These are phyloP conservation scores for Noctua pronuba DNA, from an alignment of 2,888 invertebrate species.

Conservation along the genomic window DNA sequence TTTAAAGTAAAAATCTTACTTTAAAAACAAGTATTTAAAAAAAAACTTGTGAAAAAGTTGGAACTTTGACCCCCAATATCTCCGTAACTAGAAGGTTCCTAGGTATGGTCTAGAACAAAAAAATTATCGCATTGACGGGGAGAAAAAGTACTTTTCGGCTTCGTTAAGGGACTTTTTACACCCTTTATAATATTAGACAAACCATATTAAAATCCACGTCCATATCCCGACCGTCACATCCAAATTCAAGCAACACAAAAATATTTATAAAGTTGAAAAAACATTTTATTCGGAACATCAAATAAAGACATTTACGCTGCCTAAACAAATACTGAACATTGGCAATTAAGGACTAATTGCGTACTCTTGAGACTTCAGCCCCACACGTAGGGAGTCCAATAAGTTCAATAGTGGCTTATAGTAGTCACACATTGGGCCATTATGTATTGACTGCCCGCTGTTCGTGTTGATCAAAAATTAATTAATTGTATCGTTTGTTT, in stretches of 20 bases:
- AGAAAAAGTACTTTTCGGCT: too few species aligned
- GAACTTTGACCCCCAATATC: too few species aligned
- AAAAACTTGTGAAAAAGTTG: too few species aligned
- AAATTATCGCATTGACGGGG: too few species aligned
- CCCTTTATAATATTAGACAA: not conserved
- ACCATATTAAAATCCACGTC: not conserved
- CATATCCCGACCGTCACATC: too few species aligned
- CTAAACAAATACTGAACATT: constrained; percentile 48
- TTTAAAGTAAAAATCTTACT: too few species aligned
- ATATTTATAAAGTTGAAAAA: constrained; percentile 1
- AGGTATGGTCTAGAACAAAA: too few species aligned
- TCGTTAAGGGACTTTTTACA: too few species aligned
- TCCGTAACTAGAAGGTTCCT: too few species aligned
- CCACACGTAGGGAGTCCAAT: constrained; percentile 19
- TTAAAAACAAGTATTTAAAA: too few species aligned
- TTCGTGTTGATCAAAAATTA: constrained; percentile 31
- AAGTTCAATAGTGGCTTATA: constrained; percentile 26
- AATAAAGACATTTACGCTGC: constrained; percentile 16
- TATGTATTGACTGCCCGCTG: constrained; percentile 33
- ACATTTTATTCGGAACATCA: constrained; percentile 7
- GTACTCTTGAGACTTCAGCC: constrained; percentile 23
- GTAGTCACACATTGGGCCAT: constrained; percentile 2
- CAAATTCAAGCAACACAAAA: not conserved
- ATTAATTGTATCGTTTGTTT: constrained; percentile 12
- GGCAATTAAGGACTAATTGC: constrained; percentile 42